phyloP scores from a whole-genome alignment of 2,797 vertebrate genomes.

The Zonotrichia albicollis region DNA sequence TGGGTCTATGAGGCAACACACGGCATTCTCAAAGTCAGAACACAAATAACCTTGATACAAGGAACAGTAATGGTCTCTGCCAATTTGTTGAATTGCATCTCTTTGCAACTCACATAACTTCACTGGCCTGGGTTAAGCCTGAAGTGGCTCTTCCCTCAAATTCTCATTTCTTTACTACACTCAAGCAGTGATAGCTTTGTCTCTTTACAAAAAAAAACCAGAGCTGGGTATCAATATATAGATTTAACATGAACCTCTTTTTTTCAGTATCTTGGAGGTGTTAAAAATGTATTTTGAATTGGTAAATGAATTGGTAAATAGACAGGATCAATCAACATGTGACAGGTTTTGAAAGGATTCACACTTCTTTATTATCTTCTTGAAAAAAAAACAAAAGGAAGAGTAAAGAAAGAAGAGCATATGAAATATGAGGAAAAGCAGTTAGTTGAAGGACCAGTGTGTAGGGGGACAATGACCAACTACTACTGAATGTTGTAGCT shows the following conservation, averaged over 20 bases:
- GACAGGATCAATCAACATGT: constrained; percentile 20
- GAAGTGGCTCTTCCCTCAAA: background rate
- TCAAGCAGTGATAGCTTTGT: background rate
- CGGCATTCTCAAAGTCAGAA: constrained; percentile 36
- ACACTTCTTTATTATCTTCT: background rate
- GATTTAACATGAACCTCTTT: constrained; percentile 1
- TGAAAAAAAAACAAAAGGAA: background rate
- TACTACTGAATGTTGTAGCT: background rate
- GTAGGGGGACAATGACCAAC: background rate
- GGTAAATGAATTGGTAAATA: constrained; percentile 48
- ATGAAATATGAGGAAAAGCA: background rate
- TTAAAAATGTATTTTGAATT: constrained; percentile 24
- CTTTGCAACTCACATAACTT: background rate
- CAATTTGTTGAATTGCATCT: constrained; percentile 32
- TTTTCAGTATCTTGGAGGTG: background rate
- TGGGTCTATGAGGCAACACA: background rate
- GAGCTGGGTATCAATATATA: background rate
- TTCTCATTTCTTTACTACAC: background rate
- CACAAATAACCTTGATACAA: constrained; percentile 32
- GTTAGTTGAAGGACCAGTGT: background rate
- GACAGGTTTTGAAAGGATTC: constrained; percentile 16
- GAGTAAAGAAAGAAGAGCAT: background rate
- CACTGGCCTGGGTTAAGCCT: background rate
- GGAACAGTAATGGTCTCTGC: background rate
- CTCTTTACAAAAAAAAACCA: background rate